Evolutionary conservation across 1,140 invertebrate species (phyloP), one percentile per base, ranked within the genome.

Genomic region (Drosophila pandora): DNA sequence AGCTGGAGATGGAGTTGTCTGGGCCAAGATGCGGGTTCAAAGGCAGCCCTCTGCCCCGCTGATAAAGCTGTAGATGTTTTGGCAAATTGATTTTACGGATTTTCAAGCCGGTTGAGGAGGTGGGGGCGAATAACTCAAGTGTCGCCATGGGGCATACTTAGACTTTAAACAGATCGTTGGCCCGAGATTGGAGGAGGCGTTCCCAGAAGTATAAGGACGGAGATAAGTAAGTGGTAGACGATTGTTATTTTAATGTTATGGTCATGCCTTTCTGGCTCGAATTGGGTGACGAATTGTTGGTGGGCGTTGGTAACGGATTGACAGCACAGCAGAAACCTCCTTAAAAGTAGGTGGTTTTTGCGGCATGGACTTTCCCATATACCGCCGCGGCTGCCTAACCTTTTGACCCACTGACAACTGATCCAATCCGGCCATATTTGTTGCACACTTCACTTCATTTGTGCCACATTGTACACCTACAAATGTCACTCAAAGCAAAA

Each of bases 381-480:
- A 17, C 17, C 17, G 17, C 1, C 17, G 17, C 22, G 23, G n/a
- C 25, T 21, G 23, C 22, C 30, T 55, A 32, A 71, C 65, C 68
- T 71, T 50, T 70, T 70, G 54, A 71, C 68, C 63, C 65, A 52
- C 47, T 57, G 69, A 54, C 71, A 65, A 57, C 34, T 60, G 43
- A 76, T 55, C 50, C 39, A 56, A 76, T 59, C 59, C 52, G 56
- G 75, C 83, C 79, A 88, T 88, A 88, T 88, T 88, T 88, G 83
- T 88, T 88, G 83, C 76, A 87, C 80, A 87, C 82, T 88, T 87
- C 83, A 88, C 83, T 88, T 88, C 79, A 82, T 88, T 88, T 88
- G 83, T 88, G 83, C 83, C 83, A 88, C 83, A 88, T 88, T 82
- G 75, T 88, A 88, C 83, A 88, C 83, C 83, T 88, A 88, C 83